Conservation (phyloP, 2,113 vertebrate species). For the Dipodomys stephensi region DNA sequence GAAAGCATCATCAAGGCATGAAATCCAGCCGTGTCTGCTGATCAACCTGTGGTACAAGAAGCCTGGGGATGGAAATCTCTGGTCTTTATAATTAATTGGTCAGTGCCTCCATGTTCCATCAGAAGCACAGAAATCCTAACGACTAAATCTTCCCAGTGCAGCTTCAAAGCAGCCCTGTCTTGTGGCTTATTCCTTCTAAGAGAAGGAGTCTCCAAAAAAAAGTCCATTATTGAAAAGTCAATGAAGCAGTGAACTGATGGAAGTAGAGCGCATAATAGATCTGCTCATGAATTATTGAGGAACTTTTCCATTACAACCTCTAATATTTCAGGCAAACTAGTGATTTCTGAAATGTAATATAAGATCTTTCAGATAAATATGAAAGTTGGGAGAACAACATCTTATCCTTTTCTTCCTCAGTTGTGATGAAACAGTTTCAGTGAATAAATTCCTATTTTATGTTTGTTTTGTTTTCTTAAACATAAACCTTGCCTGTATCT, state of each 20-base stretch:
- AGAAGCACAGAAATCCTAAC: not conserved
- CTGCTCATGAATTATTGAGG: slow-evolving; percentile 45
- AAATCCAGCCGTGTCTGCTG: not conserved
- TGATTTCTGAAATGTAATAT: slow-evolving; percentile 52
- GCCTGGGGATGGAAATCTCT: not conserved
- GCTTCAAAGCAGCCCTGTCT: slow-evolving; percentile 72
- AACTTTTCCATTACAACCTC: slow-evolving; percentile 1
- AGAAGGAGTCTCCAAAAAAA: slow-evolving; percentile 14
- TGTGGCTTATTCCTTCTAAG: slow-evolving; percentile 66
- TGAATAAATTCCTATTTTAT: slow-evolving; percentile 8
- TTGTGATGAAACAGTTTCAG: not conserved
- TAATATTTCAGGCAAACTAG: slow-evolving; percentile 43
- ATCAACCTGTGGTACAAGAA: not conserved
- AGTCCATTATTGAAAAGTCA: slow-evolving; percentile 14
- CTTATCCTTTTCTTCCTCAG: not conserved
- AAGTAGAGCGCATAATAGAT: not conserved
- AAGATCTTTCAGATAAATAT: not conserved
- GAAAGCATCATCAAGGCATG: not conserved
- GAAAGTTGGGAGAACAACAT: not conserved
- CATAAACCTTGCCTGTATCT: not conserved
- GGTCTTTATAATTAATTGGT: not conserved
- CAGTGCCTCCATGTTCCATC: not conserved
- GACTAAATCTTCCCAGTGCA: not conserved
- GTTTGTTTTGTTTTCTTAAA: not conserved
- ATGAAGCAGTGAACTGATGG: not conserved